These are phyloP conservation scores for Achatina immaculata DNA, from an alignment of 1,140 invertebrate species.

Conservation along the genomic window DNA sequence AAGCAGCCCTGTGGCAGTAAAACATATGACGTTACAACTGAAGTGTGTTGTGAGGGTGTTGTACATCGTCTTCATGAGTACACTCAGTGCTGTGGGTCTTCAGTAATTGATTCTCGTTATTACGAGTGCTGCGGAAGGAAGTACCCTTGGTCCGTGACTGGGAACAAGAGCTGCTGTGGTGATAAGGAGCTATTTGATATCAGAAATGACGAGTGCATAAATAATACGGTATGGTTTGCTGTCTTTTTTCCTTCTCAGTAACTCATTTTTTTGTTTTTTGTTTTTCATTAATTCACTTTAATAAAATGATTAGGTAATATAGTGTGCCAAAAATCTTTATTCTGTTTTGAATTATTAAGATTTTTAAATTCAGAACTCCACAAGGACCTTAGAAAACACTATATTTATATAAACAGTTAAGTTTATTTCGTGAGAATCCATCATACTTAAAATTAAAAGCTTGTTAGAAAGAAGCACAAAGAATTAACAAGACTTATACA, in stretches of 20 bases:
- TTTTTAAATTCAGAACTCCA: too few relatives aligned
- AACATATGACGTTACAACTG: background rate
- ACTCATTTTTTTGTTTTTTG: too few relatives aligned
- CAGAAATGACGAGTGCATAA: background rate
- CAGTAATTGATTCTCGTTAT: background rate
- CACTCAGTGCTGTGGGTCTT: background rate
- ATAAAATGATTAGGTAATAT: too few relatives aligned
- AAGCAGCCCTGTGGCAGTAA: background rate
- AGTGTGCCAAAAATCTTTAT: too few relatives aligned
- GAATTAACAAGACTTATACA: too few relatives aligned
- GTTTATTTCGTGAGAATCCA: too few relatives aligned
- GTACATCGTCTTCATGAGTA: background rate
- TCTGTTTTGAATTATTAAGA: too few relatives aligned
- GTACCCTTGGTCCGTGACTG: background rate
- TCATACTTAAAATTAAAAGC: too few relatives aligned
- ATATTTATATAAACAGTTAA: too few relatives aligned
- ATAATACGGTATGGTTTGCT: background rate
- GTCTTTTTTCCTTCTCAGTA: background rate
- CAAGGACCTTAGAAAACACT: too few relatives aligned
- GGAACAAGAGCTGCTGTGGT: background rate
- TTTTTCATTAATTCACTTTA: too few relatives aligned
- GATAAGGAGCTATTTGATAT: background rate
- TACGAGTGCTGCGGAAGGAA: background rate
- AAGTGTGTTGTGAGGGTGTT: background rate
- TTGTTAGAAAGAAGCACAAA: too few relatives aligned